Base-by-base conservation (phyloP, 53 echinoderm and acorn worm species). In the Temnopleurus reevesii region DNA sequence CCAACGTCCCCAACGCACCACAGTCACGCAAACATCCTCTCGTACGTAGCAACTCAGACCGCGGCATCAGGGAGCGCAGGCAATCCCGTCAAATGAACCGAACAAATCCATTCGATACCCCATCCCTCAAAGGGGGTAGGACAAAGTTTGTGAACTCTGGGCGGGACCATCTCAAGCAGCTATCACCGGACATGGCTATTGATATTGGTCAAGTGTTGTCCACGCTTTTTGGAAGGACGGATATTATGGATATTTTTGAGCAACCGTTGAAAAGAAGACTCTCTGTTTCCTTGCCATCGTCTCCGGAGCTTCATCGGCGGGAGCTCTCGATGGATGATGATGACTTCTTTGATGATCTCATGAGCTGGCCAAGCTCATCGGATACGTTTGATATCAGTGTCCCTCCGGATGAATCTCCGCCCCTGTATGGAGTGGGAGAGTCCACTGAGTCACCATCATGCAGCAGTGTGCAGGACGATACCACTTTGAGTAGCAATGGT, bases 71-170 rank as follows among this genome's bases (percentile, higher is more conserved):
- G 25, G 90, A 92, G 12, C 55, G 61, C 51, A 65, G 88, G 27
- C 88, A 45, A 1, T 64, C 88, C 2, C 88, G 88, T 9, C 71
- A 66, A 34, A 47, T 31, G 31, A 87, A 36, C 49, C 65, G 36
- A 26, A 53, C 71, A 51, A 95, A 95, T 59, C 95, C 95, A 28
- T 95, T 94, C 44, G 92, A 95, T 77, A 95, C 95, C 29, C 94
- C 95, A 8, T 77, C 92, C 59, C 80, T 95, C 64, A 90, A 94
- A 36, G 94, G 92, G 23, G 95, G 94, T 31, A 90, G 54, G 79
- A 93, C 91, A 35, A 95, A 95, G 23, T 87, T 87, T 87, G 71
- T 87, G 65, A 87, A 66, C 29, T 87, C 88, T 1, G 71, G 88
- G 1, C 49, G 88, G 46, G 88, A 87, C 2, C 88, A 87, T 18